Conservation (phyloP, 2,113 vertebrate species). For the Cebidichthys violaceus region DNA sequence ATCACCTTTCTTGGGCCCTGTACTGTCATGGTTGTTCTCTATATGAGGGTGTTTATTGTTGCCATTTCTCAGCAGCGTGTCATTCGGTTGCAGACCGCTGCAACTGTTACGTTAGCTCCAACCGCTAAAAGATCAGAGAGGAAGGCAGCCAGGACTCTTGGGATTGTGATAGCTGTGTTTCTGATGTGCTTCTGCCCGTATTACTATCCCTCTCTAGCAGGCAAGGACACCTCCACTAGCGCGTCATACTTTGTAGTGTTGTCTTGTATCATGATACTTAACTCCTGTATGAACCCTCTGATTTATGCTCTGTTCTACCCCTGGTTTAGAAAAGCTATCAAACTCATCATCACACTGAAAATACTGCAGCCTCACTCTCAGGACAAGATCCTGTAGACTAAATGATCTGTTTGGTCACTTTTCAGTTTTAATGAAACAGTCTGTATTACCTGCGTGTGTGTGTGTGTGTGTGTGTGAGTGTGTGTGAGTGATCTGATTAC, state of each 20-base stretch:
- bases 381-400: constrained; percentile 4
- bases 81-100: constrained; percentile 26
- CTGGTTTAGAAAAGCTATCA: constrained; percentile 68
- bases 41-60: constrained; percentile 61
- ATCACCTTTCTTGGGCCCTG: constrained; percentile 49
- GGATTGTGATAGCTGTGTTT: constrained; percentile 55
- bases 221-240: constrained; percentile 14
- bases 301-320: constrained; percentile 67
- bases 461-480: neutral
- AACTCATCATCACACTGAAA: constrained; percentile 67
- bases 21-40: constrained; percentile 62
- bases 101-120: neutral
- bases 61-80: constrained; percentile 60
- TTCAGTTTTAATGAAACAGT: neutral
- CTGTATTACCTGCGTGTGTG: neutral
- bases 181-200: constrained; percentile 59
- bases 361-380: constrained; percentile 42
- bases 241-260: constrained; percentile 11
- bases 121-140: constrained; percentile 41
- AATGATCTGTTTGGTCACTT: neutral
- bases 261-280: constrained; percentile 50
- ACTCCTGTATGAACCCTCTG: constrained; percentile 67
- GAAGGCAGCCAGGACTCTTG: constrained; percentile 69
- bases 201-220: constrained; percentile 42
- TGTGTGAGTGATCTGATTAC: no score